A percentile compares a stretch with the other conserved stretches of the same genome.
Evolutionary conservation across 2,888 invertebrate species (phyloP).

Genomic region (Bembecia ichneumoniformis): DNA sequence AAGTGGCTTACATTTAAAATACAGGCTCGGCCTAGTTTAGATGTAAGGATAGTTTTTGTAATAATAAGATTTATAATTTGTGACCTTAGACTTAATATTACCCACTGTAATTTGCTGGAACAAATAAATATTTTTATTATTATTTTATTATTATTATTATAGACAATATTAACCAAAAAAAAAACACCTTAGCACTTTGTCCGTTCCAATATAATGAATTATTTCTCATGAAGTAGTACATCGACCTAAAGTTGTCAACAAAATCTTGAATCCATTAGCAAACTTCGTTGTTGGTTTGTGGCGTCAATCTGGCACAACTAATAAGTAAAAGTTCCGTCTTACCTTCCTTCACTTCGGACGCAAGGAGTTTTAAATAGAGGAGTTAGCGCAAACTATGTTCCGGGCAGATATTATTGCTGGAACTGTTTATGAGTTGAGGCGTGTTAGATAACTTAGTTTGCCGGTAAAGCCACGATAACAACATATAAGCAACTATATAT

Average conservation of each 20-base stretch:
- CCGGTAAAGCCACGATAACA: slow-evolving; percentile 14
- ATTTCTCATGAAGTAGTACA: too few species aligned
- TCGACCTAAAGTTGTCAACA: neutral
- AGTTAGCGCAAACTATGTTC: slow-evolving; percentile 20
- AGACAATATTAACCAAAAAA: too few species aligned
- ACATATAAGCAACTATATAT: neutral
- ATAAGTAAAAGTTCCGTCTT: neutral
- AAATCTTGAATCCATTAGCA: neutral
- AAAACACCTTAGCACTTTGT: too few species aligned
- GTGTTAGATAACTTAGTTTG: slow-evolving; percentile 21
- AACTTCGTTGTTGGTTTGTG: neutral
- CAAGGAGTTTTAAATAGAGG: slow-evolving; percentile 18
- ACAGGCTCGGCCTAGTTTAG: too few species aligned
- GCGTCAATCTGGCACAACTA: neutral
- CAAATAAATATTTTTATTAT: too few species aligned
- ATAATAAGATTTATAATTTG: too few species aligned
- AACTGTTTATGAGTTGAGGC: slow-evolving; percentile 22
- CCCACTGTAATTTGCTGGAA: too few species aligned
- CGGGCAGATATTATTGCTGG: slow-evolving; percentile 25
- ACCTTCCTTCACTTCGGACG: slow-evolving; percentile 10
- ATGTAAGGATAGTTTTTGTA: too few species aligned
- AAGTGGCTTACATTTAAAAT: too few species aligned
- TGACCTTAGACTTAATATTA: too few species aligned
- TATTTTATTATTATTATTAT: too few species aligned
- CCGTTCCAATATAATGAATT: too few species aligned